phyloP scores from a whole-genome alignment of 2,797 vertebrate species.

The Octomys mimax region DNA sequence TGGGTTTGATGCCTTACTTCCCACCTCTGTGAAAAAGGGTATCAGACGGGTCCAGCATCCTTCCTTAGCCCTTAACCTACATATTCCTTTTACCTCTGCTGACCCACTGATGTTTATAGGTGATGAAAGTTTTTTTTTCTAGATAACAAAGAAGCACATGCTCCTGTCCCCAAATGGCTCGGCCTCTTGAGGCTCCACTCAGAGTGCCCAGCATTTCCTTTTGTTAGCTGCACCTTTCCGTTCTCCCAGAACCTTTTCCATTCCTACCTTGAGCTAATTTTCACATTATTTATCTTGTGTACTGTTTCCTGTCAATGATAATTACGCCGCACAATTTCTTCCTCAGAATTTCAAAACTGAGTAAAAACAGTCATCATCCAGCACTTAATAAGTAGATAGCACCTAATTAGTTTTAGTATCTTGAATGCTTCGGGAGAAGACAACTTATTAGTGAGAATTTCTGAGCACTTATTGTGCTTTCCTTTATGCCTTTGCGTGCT shows the following conservation, averaged over 20 bases:
- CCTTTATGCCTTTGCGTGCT: not conserved
- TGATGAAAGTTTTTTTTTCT: not conserved
- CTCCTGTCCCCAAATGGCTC: not conserved
- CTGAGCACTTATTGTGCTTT: conserved; percentile 25
- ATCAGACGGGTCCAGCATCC: no score
- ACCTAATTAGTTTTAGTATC: conserved; percentile 63
- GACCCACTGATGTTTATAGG: not conserved
- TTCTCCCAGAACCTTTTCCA: not conserved
- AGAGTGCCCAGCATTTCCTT: not conserved
- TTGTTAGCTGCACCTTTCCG: not conserved
- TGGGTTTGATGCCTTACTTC: no score
- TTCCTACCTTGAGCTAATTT: not conserved
- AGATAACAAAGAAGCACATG: not conserved
- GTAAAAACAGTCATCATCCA: conserved; percentile 57
- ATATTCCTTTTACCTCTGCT: not conserved
- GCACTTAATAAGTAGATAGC: conserved; percentile 66
- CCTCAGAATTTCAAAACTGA: conserved; percentile 50
- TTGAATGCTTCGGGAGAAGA: conserved; percentile 48
- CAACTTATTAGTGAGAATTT: conserved; percentile 61
- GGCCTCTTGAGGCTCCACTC: not conserved
- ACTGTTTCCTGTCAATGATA: conserved; percentile 12
- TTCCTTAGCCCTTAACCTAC: not conserved
- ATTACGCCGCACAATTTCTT: conserved; percentile 33
- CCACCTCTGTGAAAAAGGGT: no score
- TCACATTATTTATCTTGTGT: conserved; percentile 10